A percentile compares a stretch with the other conserved stretches of the same genome.
Conservation (phyloP, 2,797 vertebrate genomes). For the Luscinia megarhynchos region DNA sequence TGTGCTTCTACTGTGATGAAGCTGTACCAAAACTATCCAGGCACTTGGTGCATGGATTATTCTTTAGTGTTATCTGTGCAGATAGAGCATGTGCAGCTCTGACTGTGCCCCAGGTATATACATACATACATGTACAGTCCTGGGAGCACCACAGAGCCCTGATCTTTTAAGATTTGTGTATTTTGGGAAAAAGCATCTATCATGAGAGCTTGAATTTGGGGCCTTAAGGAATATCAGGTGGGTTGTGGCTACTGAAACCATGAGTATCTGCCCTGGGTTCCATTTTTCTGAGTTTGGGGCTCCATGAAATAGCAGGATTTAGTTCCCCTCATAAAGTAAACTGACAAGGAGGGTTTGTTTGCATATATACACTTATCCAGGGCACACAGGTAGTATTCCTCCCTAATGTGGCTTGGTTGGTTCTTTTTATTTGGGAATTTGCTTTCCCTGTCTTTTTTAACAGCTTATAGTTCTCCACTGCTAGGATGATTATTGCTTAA, state of each 20-base stretch:
- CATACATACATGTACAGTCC: accelerated
- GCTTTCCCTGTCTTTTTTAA: not conserved
- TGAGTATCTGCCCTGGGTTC: accelerated
- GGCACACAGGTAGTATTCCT: not conserved
- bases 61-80: not conserved
- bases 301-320: not conserved
- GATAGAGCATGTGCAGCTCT: accelerated
- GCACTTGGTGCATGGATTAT: not conserved
- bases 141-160: not conserved
- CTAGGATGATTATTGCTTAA: not conserved
- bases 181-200: not conserved
- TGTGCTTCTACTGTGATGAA: not conserved
- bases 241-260: not conserved
- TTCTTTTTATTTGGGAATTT: not conserved
- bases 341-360: not conserved
- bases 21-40: not conserved
- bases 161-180: not conserved
- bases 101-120: not conserved
- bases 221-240: not conserved
- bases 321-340: not conserved
- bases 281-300: not conserved
- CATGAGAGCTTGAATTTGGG: not conserved
- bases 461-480: not conserved
- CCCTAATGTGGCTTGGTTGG: not conserved
- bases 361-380: not conserved